These are phyloP conservation scores for Tragelaphus imberbis DNA, from an alignment of 2,113 vertebrate species.

Conservation along the genomic window DNA sequence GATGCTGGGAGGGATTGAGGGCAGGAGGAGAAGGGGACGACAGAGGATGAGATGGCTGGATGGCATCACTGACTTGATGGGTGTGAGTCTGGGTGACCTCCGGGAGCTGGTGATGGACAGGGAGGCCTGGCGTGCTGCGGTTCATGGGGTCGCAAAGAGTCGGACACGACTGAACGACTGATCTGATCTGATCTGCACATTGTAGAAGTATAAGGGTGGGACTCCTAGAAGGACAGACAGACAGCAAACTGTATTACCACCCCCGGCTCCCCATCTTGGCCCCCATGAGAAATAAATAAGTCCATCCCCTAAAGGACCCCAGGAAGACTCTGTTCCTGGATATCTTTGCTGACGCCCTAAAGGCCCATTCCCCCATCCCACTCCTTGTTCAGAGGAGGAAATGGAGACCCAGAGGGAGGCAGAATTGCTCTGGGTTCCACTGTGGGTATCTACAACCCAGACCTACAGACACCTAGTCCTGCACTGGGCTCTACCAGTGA, in stretches of 20 bases:
- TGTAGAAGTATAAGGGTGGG: not conserved
- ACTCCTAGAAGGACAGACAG: not conserved
- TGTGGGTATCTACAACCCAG: not conserved
- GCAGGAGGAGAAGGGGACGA: accelerated
- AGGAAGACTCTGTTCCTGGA: not conserved
- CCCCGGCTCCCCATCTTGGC: not conserved
- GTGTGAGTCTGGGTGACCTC: too few relatives aligned
- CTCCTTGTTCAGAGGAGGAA: not conserved
- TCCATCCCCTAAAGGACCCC: not conserved
- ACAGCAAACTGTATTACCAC: not conserved
- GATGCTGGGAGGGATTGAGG: too few relatives aligned
- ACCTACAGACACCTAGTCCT: not conserved
- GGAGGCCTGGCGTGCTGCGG: not conserved
- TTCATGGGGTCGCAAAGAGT: not conserved
- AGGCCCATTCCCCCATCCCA: not conserved
- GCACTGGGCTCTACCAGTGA: not conserved
- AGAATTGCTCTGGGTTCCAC: not conserved
- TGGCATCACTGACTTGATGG: not conserved
- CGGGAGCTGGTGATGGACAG: not conserved
- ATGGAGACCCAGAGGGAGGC: not conserved
- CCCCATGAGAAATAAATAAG: not conserved
- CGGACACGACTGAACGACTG: not conserved
- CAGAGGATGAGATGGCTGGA: not conserved
- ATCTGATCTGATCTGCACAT: not conserved
- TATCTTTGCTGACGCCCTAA: not conserved